Conservation (phyloP, 2,113 vertebrate genomes). For the Microcebus lehilahytsara region DNA sequence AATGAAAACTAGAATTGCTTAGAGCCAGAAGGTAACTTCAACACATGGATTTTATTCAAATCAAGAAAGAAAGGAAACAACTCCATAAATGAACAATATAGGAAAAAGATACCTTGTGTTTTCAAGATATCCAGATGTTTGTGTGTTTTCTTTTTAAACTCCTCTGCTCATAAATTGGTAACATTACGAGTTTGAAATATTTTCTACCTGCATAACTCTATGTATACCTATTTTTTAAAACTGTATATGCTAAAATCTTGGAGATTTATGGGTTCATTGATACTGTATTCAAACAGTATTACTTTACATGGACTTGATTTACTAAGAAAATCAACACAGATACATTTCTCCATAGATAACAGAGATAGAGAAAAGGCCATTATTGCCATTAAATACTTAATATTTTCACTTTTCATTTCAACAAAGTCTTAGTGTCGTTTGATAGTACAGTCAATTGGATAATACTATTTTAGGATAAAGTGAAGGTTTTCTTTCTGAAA, state of each 20-base stretch:
- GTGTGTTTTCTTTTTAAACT: conserved; percentile 19
- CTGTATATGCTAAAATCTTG: background rate
- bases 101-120: background rate
- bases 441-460: background rate
- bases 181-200: background rate
- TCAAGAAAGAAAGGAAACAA: conserved; percentile 32
- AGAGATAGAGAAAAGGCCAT: background rate
- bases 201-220: background rate
- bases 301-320: background rate
- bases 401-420: conserved; percentile 33
- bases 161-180: background rate
- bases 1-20: background rate
- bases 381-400: background rate
- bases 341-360: background rate
- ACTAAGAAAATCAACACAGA: background rate
- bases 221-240: background rate
- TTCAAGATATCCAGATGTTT: conserved; percentile 36
- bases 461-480: background rate
- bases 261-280: background rate
- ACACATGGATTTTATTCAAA: conserved; percentile 5
- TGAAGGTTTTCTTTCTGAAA: background rate
- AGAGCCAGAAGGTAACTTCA: background rate
- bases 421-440: background rate
- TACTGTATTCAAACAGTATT: background rate
- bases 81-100: background rate